A percentile compares a stretch with the other conserved stretches of the same genome.
phyloP scores from a whole-genome alignment of 2,113 vertebrate genomes.

The Leucosticte australis region DNA sequence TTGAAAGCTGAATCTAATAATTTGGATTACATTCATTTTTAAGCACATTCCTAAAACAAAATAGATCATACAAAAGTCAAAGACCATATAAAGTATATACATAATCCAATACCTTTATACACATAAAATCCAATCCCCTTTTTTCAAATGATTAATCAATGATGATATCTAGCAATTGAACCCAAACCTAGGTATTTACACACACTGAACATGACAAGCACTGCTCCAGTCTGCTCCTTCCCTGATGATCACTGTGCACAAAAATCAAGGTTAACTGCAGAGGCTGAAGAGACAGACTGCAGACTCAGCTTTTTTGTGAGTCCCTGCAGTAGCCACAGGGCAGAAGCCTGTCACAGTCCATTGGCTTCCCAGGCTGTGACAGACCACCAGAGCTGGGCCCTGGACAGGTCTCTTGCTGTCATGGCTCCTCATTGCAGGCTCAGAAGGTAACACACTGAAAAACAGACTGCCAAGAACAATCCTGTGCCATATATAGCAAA shows the following conservation, averaged over 20 bases:
- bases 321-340: constrained; percentile 39
- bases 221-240: not conserved
- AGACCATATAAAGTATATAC: not conserved
- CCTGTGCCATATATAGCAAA: accelerated
- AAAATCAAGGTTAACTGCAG: constrained; percentile 43
- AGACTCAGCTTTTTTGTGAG: constrained; percentile 40
- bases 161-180: not conserved
- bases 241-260: constrained; percentile 15
- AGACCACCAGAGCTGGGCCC: constrained; percentile 7
- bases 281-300: constrained; percentile 59
- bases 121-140: not conserved
- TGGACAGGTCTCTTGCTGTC: not conserved
- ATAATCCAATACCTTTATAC: too few species aligned
- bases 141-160: not conserved
- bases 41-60: not conserved
- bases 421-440: constrained; percentile 30
- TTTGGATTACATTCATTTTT: not conserved
- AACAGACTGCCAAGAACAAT: not conserved
- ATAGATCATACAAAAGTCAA: not conserved
- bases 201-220: not conserved
- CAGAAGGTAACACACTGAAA: not conserved
- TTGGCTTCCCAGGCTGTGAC: constrained; percentile 25
- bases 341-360: constrained; percentile 69
- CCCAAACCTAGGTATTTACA: not conserved
- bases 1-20: not conserved